A percentile compares a stretch with the other conserved stretches of the same genome.
Conservation (phyloP, 2,113 vertebrate species). For the Muscicapa adusta region DNA sequence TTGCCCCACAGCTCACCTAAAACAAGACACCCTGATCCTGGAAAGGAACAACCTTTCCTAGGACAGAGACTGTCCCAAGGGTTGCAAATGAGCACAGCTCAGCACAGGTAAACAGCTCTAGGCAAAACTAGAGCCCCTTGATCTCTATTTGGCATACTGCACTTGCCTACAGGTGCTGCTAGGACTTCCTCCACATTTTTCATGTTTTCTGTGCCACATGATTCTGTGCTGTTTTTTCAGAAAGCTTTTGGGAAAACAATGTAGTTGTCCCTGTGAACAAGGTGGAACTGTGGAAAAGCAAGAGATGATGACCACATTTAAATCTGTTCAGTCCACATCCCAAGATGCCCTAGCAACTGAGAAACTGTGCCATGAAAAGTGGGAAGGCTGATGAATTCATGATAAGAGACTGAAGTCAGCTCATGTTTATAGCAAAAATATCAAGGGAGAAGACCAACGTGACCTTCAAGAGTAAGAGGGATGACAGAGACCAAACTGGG, state of each 20-base stretch:
- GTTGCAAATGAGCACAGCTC: not conserved
- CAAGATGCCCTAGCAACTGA: not conserved
- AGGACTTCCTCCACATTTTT: not conserved
- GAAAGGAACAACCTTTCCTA: not conserved
- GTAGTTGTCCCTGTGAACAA: not conserved
- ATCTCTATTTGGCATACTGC: not conserved
- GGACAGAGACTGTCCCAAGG: not conserved
- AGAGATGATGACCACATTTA: not conserved
- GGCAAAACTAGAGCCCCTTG: not conserved
- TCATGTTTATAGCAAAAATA: not conserved
- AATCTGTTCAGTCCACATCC: not conserved
- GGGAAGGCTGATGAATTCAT: not conserved
- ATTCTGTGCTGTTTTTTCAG: not conserved
- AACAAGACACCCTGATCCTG: not conserved
- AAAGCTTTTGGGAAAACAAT: not conserved
- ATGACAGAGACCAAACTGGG: not conserved
- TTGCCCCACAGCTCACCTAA: not conserved
- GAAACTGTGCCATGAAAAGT: not conserved
- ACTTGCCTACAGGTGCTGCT: not conserved
- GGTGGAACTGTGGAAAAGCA: not conserved
- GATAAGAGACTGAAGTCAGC: not conserved
- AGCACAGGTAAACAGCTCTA: not conserved
- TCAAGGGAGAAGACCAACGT: not conserved
- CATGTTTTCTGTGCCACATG: not conserved
- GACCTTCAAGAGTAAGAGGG: not conserved